These are phyloP conservation scores for Drosophila bifasciata DNA, from an alignment of 1,140 invertebrate genomes.

Conservation along the genomic window DNA sequence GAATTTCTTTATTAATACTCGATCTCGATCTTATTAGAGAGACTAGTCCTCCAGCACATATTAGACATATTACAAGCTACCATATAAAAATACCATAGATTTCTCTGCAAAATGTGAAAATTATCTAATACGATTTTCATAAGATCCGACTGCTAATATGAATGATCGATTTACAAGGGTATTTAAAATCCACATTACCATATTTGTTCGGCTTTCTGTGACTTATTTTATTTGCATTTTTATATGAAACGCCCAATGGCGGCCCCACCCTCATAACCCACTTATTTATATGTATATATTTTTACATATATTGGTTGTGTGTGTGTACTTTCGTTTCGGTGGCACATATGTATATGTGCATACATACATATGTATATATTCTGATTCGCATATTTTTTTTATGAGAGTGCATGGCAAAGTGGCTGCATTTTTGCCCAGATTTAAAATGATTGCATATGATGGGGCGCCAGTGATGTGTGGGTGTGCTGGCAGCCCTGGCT, in stretches of 20 bases:
- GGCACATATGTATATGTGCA: slow-evolving; percentile 5
- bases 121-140: too few relatives aligned
- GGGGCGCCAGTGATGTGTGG: not conserved
- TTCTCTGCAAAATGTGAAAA: too few relatives aligned
- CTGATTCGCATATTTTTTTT: slow-evolving; percentile 54
- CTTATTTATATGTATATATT: slow-evolving; percentile 22
- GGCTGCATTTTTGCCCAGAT: slow-evolving; percentile 56
- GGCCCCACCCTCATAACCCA: slow-evolving; percentile 15
- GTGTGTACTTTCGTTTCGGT: slow-evolving; percentile 13
- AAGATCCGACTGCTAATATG: too few relatives aligned
- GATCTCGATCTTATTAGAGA: too few relatives aligned
- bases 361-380: slow-evolving; percentile 20
- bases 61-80: too few relatives aligned
- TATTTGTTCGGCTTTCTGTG: not conserved
- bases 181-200: too few relatives aligned
- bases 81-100: too few relatives aligned
- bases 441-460: slow-evolving; percentile 63
- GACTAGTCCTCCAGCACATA: too few relatives aligned
- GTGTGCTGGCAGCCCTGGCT: not conserved
- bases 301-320: not conserved
- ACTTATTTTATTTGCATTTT: slow-evolving; percentile 52
- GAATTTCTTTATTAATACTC: too few relatives aligned
- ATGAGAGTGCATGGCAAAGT: slow-evolving; percentile 60
- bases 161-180: too few relatives aligned
- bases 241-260: not conserved